Evolutionary conservation across 2,888 invertebrate species (phyloP).

Genomic region (Eutolmus rufibarbis): DNA sequence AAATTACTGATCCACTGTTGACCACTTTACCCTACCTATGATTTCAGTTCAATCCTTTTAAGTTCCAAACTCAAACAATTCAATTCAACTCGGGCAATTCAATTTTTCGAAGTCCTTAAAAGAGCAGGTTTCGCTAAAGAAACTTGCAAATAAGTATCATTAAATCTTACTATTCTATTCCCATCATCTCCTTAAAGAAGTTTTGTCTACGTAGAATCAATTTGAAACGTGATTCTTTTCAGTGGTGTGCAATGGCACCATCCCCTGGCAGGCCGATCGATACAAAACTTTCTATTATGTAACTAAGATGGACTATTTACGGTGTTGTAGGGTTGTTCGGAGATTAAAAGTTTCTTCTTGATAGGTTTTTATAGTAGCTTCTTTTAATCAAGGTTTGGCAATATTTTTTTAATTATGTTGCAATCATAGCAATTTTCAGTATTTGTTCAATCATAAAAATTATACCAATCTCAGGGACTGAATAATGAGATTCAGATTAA

Average conservation of each 20-base stretch:
- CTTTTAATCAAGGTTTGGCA: background rate
- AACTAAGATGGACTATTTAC: background rate
- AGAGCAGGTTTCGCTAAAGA: background rate
- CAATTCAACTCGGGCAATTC: background rate
- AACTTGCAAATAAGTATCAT: background rate
- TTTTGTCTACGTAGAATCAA: background rate
- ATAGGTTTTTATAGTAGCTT: background rate
- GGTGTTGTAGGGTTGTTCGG: background rate
- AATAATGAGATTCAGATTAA: too few species aligned
- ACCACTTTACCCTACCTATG: too few species aligned
- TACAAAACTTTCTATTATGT: background rate
- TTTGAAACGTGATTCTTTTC: background rate
- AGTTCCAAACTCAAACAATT: background rate
- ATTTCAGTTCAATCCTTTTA: background rate
- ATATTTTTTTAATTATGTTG: background rate
- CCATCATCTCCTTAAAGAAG: background rate
- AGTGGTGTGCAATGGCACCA: background rate
- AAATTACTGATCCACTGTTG: too few species aligned
- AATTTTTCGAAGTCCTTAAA: background rate
- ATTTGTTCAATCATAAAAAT: background rate
- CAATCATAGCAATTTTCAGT: background rate
- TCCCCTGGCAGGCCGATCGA: background rate
- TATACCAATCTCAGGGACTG: too few species aligned
- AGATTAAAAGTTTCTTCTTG: background rate
- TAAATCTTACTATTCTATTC: background rate